Conservation (phyloP, 2,888 invertebrate genomes). For the Aleiodes leptofemur region DNA sequence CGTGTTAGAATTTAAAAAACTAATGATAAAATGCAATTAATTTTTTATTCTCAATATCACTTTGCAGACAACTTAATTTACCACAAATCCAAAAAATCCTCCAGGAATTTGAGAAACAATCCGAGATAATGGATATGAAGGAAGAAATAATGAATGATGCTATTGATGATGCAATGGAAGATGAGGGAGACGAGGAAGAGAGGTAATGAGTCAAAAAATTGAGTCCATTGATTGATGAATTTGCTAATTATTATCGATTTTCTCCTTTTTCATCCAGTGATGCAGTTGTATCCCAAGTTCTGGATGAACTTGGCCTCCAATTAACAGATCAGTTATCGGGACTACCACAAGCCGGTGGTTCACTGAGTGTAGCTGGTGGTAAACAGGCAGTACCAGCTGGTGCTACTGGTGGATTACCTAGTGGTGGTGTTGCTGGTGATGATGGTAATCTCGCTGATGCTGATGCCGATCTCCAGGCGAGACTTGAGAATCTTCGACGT, state of each 20-base stretch:
- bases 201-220: conserved; percentile 78
- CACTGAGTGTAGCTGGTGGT: conserved; percentile 77
- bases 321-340: conserved; percentile 94
- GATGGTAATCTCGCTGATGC: conserved; percentile 83
- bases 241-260: conserved; percentile 49
- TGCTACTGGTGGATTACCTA: conserved; percentile 73
- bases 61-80: conserved; percentile 89
- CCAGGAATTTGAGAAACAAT: conserved; percentile 99
- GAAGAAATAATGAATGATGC: conserved; percentile 99
- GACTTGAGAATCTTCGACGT: conserved; percentile 94
- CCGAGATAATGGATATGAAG: conserved; percentile 99
- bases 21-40: background rate
- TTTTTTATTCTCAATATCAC: conserved; percentile 1
- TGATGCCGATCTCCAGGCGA: conserved; percentile 97
- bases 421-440: conserved; percentile 76
- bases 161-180: conserved; percentile 99
- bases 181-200: conserved; percentile 98
- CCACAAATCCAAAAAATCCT: conserved; percentile 99
- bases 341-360: conserved; percentile 84
- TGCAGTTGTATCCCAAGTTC: conserved; percentile 95
- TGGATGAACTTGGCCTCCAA: conserved; percentile 98
- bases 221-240: no score
- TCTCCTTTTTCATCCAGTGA: conserved; percentile 80
- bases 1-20: no score
- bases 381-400: conserved; percentile 81